Base-by-base conservation (phyloP, 2,888 invertebrate genomes). In the Pteria penguin region DNA sequence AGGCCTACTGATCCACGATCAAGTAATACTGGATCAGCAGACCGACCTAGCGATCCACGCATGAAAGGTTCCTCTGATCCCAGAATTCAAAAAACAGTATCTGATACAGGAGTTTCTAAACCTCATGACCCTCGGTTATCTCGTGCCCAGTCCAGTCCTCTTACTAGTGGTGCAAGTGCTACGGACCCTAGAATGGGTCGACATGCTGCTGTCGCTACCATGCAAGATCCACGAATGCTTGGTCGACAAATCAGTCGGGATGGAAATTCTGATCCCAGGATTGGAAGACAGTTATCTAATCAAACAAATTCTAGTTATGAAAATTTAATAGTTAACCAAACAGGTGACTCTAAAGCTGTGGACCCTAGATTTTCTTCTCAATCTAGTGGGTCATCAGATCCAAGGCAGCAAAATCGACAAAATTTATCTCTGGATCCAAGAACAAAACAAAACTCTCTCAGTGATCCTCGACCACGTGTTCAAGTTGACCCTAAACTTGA, bases 1-100 rank as follows among this genome's bases (percentile, higher is more conserved):
- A 81, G 79, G 45, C 82, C 81, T 45, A 57, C 77, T 24, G 84
- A 82, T 60, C 83, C 80, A 29, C 61, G 84, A 62, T 60, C 63
- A 45, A 52, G 70, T 52, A 57, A 58, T 63, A 36, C 69, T 36
- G 14, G 58, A 63, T 29, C 60, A 54, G 66, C 36, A 26, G 29
- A 45, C n/a, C 29, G 71, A n/a, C 58, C 66, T 29, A 31, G 45
- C n/a, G 74, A 80, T 63, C 81, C 76, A 27, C 74, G 73, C 18
- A 11, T 76, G 4, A 81, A 81, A 78, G 62, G 45, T 71, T 76
- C 78, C 3, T 36, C 55, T 14, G 84, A 82, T 45, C 82, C 81
- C n/a, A 70, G 78, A 8, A n/a, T 78, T 33, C 72, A 75, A 45
- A 67, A 69, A 60, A 71, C 68, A 22, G 54, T 69, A 32, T 70